Conservation (phyloP, 1,140 invertebrate genomes). For the Polyergus mexicanus region DNA sequence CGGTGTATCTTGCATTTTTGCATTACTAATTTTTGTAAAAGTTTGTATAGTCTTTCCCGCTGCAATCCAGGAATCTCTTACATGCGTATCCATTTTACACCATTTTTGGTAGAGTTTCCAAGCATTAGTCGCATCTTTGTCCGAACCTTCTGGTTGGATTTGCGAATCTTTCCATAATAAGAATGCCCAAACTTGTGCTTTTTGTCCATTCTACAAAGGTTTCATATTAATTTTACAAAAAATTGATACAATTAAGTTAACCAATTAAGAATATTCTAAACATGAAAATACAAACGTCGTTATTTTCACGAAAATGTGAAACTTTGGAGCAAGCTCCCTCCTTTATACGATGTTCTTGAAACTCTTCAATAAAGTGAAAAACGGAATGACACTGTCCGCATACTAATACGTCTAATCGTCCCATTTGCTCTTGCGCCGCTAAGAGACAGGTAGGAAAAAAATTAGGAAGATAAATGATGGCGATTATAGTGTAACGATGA, state of each 20-base stretch:
- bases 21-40: conserved; percentile 87
- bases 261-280: neutral
- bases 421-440: conserved; percentile 92
- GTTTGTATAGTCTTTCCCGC: conserved; percentile 92
- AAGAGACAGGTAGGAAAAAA: neutral
- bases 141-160: conserved; percentile 87
- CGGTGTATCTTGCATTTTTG: conserved; percentile 84
- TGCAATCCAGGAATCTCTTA: conserved; percentile 91
- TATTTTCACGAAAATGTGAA: conserved; percentile 84
- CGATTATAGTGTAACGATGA: neutral
- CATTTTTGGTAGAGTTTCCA: conserved; percentile 94
- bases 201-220: conserved; percentile 89
- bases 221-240: neutral
- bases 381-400: conserved; percentile 93
- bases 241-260: neutral
- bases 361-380: conserved; percentile 93
- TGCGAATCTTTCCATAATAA: conserved; percentile 92
- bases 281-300: conserved; percentile 79
- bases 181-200: conserved; percentile 94
- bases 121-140: conserved; percentile 87
- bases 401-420: conserved; percentile 91
- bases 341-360: conserved; percentile 88
- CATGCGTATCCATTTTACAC: conserved; percentile 91
- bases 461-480: neutral
- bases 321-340: conserved; percentile 83